Evolutionary conservation across 2,888 invertebrate species (phyloP), one percentile per base, ranked within the genome.

Genomic region (Callimorpha dominula): DNA sequence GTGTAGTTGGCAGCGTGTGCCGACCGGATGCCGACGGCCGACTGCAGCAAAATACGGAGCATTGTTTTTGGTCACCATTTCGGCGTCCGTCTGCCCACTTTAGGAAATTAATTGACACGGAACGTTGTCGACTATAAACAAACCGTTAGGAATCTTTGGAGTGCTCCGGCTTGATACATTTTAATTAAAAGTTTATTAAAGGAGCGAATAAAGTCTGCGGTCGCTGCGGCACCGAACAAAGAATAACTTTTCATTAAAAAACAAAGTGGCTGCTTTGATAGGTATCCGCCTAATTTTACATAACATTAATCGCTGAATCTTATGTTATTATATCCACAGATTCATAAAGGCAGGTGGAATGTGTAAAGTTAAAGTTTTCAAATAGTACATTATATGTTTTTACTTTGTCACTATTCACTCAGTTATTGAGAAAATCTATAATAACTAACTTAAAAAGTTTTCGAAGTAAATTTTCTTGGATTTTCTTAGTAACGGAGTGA

Each of bases 111-210:
- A 94, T 92, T 93, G 93, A 92, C 91, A 91, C 88, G 87, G 87
- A 92, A 92, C 89, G 87, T 87, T 86, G 88, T 88, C 90, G 87
- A 86, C 87, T 88, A 88, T 90, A 91, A 90, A 92, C 87, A 91
- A 90, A 90, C 88, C 83, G 88, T 90, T 89, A 90, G 87, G 87
- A 91, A 89, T 92, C 90, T 90, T 89, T 82, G 81, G 82, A 91
- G 87, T 86, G 85, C 89, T 88, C 89, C 84, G 86, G 81, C 90
- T 90, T 90, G 90, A 92, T 93, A 93, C 92, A 90, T 92, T 94
- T 94, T 93, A 93, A 94, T 94, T 94, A 93, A 94, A 94, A 94
- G 88, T 94, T 94, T 90, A 87, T 94, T 90, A 87, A 87, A 88
- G 81, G 85, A 89, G 88, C 82, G 87, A 90, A 88, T 87, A 89